phyloP scores from a whole-genome alignment of 2,888 invertebrate genomes.

The Morpho helenor region DNA sequence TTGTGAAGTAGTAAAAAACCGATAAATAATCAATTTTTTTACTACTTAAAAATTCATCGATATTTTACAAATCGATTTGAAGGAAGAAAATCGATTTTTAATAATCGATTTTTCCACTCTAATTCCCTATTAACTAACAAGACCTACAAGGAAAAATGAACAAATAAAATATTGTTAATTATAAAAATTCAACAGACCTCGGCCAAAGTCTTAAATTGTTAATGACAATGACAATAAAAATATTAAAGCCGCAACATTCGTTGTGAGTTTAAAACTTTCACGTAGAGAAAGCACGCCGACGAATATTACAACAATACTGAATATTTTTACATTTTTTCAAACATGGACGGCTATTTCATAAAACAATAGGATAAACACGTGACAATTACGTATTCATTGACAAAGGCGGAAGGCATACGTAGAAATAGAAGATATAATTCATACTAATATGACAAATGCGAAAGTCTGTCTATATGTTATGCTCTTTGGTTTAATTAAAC shows the following conservation, averaged over 20 bases:
- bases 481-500: too few species aligned
- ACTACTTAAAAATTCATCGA: not conserved
- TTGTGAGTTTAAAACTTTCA: conserved; percentile 17
- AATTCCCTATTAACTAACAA: not conserved
- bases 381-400: too few species aligned
- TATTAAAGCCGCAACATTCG: conserved; percentile 2
- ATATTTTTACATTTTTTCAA: conserved; percentile 1
- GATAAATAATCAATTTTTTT: too few species aligned
- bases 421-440: not conserved
- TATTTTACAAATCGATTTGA: too few species aligned
- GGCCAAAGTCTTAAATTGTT: not conserved
- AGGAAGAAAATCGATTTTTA: too few species aligned
- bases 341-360: not conserved
- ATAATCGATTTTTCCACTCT: too few species aligned
- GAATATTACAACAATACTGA: not conserved
- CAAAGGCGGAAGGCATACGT: too few species aligned
- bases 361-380: too few species aligned
- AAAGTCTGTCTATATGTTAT: too few species aligned
- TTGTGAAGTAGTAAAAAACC: too few species aligned
- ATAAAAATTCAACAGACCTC: not conserved
- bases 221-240: not conserved
- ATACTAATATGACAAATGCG: too few species aligned
- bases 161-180: too few species aligned
- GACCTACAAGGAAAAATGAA: not conserved
- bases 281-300: conserved; percentile 15